Conservation (phyloP, 2,888 invertebrate species). For the Amiota mariae region DNA sequence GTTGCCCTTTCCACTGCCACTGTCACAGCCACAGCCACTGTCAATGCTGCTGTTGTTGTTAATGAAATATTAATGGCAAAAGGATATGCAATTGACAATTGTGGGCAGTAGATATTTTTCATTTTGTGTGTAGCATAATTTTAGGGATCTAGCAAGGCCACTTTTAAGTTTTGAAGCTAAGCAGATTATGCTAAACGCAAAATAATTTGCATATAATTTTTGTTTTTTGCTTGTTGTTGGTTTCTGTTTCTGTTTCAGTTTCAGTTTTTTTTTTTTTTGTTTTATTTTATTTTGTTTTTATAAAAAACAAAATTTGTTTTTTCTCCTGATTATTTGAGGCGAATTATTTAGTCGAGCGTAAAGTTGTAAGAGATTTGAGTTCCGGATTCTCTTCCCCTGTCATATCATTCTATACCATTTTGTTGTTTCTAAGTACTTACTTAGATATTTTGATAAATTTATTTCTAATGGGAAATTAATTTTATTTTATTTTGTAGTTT, state of each 20-base stretch:
- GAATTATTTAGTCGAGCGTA: no score
- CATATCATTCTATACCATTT: no score
- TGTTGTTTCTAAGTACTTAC: no score
- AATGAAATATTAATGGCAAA: constrained; percentile 68
- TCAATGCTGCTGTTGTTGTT: constrained; percentile 55
- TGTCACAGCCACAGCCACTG: no score
- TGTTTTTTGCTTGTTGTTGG: no score
- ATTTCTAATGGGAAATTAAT: no score
- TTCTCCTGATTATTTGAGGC: no score
- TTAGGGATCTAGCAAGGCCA: constrained; percentile 2
- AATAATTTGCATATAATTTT: constrained; percentile 25
- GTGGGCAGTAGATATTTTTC: constrained; percentile 40
- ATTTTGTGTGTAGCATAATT: background rate
- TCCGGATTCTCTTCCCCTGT: no score
- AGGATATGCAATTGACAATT: constrained; percentile 71
- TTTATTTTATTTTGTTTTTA: background rate
- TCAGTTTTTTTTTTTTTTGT: background rate
- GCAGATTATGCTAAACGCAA: constrained; percentile 26
- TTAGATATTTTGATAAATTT: no score
- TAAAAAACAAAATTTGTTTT: background rate
- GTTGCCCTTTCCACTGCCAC: background rate
- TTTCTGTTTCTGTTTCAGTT: no score
- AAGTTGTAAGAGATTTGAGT: no score
- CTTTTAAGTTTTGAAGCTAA: constrained; percentile 9
- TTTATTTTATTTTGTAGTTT: no score